These are phyloP conservation scores for Drosophila ficusphila DNA, from an alignment of 1,140 invertebrate genomes.

Conservation along the genomic window DNA sequence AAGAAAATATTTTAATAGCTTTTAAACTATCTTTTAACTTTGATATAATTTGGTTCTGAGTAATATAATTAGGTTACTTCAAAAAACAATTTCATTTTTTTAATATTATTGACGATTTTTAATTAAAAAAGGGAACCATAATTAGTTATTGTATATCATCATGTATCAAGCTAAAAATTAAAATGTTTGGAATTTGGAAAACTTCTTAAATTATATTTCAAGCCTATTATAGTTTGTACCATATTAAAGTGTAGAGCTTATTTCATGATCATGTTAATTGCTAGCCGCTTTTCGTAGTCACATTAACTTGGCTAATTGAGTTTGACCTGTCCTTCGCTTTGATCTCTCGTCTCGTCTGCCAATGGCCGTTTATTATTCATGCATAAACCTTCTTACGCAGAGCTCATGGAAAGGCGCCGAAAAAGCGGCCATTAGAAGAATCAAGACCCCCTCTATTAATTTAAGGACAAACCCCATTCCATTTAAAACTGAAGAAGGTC, in stretches of 20 bases:
- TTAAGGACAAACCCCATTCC: not conserved
- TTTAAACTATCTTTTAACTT: too few species aligned
- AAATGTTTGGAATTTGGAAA: too few species aligned
- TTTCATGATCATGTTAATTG: slow-evolving; percentile 45
- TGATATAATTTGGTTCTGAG: too few species aligned
- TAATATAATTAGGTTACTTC: too few species aligned
- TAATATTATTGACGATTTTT: too few species aligned
- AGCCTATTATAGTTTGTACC: too few species aligned
- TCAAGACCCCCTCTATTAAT: slow-evolving; percentile 4
- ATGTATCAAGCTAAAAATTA: too few species aligned
- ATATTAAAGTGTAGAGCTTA: not conserved
- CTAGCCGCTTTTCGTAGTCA: slow-evolving; percentile 25
- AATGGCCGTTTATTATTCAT: slow-evolving; percentile 28
- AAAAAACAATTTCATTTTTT: too few species aligned
- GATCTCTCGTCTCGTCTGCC: slow-evolving; percentile 15
- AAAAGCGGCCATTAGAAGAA: slow-evolving; percentile 36
- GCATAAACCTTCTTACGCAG: slow-evolving; percentile 51
- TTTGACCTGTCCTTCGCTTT: slow-evolving; percentile 39
- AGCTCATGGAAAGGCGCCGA: slow-evolving; percentile 56
- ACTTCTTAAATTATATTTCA: too few species aligned
- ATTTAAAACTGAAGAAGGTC: slow-evolving; percentile 2
- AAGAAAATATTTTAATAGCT: too few species aligned
- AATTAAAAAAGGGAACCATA: too few species aligned
- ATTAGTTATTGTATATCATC: too few species aligned
- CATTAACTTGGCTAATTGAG: slow-evolving; percentile 47